Evolutionary conservation across 1,140 invertebrate species (phyloP), one percentile per base, ranked within the genome.

Genomic region (Liolophura sinensis): DNA sequence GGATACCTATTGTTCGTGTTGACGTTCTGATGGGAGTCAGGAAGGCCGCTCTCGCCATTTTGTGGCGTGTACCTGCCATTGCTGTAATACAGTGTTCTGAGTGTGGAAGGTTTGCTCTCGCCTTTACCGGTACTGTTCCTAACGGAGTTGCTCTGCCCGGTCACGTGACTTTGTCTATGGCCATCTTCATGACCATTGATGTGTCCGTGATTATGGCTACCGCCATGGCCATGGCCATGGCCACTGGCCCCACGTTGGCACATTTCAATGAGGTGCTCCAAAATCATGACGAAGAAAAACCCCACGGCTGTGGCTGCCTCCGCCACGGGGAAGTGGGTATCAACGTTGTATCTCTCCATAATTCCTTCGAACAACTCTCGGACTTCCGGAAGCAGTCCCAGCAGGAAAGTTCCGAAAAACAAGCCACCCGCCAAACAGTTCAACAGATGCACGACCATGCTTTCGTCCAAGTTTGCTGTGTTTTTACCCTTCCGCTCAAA

Each of bases 321-420:
- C 1, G 87, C 81, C 16, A 88, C 77, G 0, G 88, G 88, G 74
- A 87, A 89, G 47, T 69, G 75, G 14, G 81, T 74, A 24, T 71
- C 66, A n/a, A 82, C 80, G 56, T 80, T 74, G 52, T 78, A 68
- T 54, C 78, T 76, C 15, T 71, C 52, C 69, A 82, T 71, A 18
- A 82, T 70, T 18, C 72, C 73, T 16, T 73, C 73, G 1, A 88
- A 74, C 64, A 78, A 82, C 16, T 82, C 76, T 46, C 83, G 70
- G 1, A 87, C 87, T 73, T 88, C 87, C 1, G 88, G 88, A 65
- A 88, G 83, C 25, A 89, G 73, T 73, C 88, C 87, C 9, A 89
- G 76, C 57, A 89, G 83, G 68, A 87, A 88, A 5, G 87, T 87
- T 14, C 82, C 87, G 16, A 89, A 78, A 74, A 89, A 89, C 52